A percentile compares a stretch with the other conserved stretches of the same genome.
These are phyloP conservation scores for Calliopum simillimum DNA, from an alignment of 2,888 invertebrate species.

Conservation along the genomic window DNA sequence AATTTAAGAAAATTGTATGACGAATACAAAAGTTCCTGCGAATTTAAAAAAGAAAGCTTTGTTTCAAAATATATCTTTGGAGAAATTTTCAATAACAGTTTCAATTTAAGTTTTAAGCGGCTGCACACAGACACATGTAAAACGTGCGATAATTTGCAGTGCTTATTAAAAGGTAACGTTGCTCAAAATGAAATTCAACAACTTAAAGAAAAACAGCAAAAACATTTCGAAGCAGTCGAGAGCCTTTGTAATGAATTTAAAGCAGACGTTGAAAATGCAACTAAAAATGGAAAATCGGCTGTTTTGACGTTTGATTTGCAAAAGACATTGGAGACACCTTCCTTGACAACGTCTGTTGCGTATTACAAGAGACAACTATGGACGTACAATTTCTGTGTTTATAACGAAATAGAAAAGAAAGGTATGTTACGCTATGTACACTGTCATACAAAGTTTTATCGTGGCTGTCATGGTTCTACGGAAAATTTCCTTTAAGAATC, in stretches of 20 bases:
- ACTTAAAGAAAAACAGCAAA: slow-evolving; percentile 10
- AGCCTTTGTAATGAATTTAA: slow-evolving; percentile 21
- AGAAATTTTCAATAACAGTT: slow-evolving; percentile 18
- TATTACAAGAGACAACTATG: slow-evolving; percentile 23
- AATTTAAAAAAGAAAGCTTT: slow-evolving; percentile 10
- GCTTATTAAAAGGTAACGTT: slow-evolving; percentile 10
- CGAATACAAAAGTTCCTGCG: slow-evolving; percentile 29
- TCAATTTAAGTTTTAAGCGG: slow-evolving; percentile 23
- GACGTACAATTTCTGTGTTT: slow-evolving; percentile 26
- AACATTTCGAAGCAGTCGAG: slow-evolving; percentile 21
- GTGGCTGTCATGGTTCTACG: too few species aligned
- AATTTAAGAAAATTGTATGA: slow-evolving; percentile 17
- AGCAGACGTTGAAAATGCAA: slow-evolving; percentile 18
- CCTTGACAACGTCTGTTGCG: background rate
- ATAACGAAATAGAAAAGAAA: slow-evolving; percentile 18
- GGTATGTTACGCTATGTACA: too few species aligned
- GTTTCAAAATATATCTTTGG: slow-evolving; percentile 18
- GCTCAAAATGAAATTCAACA: too few species aligned
- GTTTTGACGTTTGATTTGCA: slow-evolving; percentile 23
- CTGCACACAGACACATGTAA: slow-evolving; percentile 16
- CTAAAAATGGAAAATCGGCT: slow-evolving; percentile 3
- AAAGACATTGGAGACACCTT: slow-evolving; percentile 23
- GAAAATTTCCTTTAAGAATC: too few species aligned
- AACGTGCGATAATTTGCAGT: slow-evolving; percentile 19
- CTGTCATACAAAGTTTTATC: too few species aligned